phyloP scores from a whole-genome alignment of 1,140 invertebrate species.

The Caenorhabditis tropicalis region DNA sequence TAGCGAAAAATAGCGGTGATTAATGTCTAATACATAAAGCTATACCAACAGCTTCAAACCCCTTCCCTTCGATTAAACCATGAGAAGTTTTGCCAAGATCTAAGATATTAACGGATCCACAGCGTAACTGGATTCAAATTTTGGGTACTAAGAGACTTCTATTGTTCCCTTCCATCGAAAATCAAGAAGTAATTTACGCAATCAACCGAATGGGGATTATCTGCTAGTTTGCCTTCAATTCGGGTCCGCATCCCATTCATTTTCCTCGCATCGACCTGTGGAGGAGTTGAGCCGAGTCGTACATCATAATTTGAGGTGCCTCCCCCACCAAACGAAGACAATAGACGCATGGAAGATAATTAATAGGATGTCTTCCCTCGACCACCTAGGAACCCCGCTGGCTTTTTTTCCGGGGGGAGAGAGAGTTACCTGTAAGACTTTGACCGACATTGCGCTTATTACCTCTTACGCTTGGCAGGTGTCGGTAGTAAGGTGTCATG shows the following conservation, averaged over 20 bases:
- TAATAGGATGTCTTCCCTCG: constrained; percentile 18
- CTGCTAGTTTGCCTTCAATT: constrained; percentile 38
- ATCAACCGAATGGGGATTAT: constrained; percentile 32
- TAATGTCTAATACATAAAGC: background rate
- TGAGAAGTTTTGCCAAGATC: background rate
- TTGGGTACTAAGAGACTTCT: background rate
- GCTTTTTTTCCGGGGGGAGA: background rate
- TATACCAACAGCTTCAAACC: background rate
- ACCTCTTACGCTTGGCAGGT: constrained; percentile 20
- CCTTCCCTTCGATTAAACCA: background rate
- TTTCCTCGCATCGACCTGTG: background rate
- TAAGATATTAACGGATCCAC: too few relatives aligned
- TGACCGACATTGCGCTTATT: background rate
- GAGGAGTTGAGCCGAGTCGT: constrained; percentile 14
- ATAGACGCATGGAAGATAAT: constrained; percentile 31
- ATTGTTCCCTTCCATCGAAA: constrained; percentile 3
- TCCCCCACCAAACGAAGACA: background rate
- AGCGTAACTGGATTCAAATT: background rate
- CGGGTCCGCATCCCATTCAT: background rate
- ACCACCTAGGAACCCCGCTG: background rate
- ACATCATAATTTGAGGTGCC: constrained; percentile 36
- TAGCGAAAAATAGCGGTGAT: constrained; percentile 20
- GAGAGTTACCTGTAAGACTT: constrained; percentile 31
- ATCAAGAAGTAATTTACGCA: constrained; percentile 42
- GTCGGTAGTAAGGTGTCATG: constrained; percentile 40